Conservation (phyloP, 2,113 vertebrate species). For the Rhabdomys dilectus region DNA sequence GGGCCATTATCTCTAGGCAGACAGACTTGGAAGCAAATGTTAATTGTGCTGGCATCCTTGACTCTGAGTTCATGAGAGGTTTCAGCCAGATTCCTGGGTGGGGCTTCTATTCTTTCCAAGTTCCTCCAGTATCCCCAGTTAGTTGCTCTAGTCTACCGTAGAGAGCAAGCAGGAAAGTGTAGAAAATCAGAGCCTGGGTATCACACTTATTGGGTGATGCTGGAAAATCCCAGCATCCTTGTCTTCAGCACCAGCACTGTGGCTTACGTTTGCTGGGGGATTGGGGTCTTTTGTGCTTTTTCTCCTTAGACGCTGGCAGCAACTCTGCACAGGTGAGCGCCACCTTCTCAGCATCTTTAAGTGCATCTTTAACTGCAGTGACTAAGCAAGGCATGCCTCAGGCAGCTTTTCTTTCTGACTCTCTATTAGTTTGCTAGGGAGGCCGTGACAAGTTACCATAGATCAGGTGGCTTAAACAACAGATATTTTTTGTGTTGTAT, state of each 20-base stretch:
- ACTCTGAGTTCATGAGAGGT: not conserved
- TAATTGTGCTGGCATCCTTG: not conserved
- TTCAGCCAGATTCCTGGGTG: not conserved
- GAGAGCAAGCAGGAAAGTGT: not conserved
- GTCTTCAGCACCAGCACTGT: not conserved
- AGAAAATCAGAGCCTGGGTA: not conserved
- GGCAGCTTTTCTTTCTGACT: not conserved
- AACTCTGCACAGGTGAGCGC: not conserved
- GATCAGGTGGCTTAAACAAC: not conserved
- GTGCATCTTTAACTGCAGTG: not conserved
- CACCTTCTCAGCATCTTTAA: not conserved
- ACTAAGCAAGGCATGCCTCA: not conserved
- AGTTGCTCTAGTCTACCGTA: not conserved
- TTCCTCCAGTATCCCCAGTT: not conserved
- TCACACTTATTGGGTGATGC: not conserved
- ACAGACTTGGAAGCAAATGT: not conserved
- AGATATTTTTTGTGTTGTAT: not conserved
- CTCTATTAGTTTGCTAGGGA: not conserved
- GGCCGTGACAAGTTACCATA: not conserved
- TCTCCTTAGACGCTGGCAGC: not conserved
- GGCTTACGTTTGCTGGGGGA: not conserved
- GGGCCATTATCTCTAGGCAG: not conserved
- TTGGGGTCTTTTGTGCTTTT: not conserved
- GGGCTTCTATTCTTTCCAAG: not conserved
- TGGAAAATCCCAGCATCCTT: not conserved